Evolutionary conservation across 2,888 invertebrate species (phyloP).

Genomic region (Caenorhabditis wallacei): DNA sequence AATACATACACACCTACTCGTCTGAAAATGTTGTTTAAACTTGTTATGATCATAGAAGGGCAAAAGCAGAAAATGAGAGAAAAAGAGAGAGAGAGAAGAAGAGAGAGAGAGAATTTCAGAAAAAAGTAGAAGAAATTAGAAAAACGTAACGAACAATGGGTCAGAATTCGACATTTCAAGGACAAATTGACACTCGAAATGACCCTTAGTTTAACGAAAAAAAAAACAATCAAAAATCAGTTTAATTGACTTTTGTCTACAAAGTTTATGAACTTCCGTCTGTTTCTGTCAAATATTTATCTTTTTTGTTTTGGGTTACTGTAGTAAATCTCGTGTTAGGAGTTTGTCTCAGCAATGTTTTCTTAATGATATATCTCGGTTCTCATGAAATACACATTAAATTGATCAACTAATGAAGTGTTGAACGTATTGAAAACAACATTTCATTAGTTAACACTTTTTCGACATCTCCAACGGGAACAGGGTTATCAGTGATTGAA

Average conservation of each 20-base stretch:
- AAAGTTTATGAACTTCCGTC: not conserved
- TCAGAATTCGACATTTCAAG: slow-evolving; percentile 36
- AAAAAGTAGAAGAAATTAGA: not conserved
- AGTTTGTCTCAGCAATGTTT: too few species aligned
- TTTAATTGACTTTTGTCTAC: slow-evolving; percentile 11
- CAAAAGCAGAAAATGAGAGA: slow-evolving; percentile 6
- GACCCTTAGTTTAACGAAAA: slow-evolving; percentile 27
- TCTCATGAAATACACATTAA: too few species aligned
- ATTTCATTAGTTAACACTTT: too few species aligned
- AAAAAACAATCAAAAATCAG: slow-evolving; percentile 5
- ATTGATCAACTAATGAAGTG: too few species aligned
- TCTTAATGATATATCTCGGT: too few species aligned
- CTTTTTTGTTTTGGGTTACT: not conserved
- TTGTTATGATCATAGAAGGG: slow-evolving; percentile 36
- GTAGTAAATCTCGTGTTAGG: too few species aligned
- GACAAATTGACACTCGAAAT: slow-evolving; percentile 21
- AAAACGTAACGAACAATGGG: slow-evolving; percentile 32
- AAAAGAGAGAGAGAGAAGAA: not conserved
- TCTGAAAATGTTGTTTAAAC: slow-evolving; percentile 47
- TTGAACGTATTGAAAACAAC: too few species aligned
- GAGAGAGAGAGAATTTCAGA: not conserved
- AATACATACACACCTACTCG: slow-evolving; percentile 22
- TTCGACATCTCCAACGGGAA: too few species aligned
- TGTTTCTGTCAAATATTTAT: not conserved
- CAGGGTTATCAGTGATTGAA: too few species aligned